These are phyloP conservation scores for Trisateles emortualis DNA, from an alignment of 2,888 invertebrate species.

Conservation along the genomic window DNA sequence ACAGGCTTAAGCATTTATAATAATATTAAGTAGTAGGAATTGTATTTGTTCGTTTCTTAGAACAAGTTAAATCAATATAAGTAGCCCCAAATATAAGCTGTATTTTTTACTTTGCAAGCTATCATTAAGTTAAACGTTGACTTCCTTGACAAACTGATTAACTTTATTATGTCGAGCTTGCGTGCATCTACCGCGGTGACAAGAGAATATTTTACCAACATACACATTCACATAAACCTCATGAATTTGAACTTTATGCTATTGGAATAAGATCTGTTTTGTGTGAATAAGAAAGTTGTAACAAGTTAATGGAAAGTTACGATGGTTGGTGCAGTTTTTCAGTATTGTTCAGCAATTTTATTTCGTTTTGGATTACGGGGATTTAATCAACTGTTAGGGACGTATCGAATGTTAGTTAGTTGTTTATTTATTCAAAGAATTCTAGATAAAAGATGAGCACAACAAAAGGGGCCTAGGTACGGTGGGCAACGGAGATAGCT, in stretches of 20 bases:
- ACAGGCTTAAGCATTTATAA: no score
- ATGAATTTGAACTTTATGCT: conserved; percentile 2
- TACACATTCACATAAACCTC: neutral
- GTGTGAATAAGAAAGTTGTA: neutral
- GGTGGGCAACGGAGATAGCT: no score
- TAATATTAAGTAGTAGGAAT: neutral
- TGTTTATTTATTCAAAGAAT: no score
- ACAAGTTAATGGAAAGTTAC: conserved; percentile 33
- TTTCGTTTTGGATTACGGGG: conserved; percentile 14
- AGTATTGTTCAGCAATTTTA: conserved; percentile 25
- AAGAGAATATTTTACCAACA: conserved; percentile 30
- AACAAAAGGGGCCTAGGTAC: no score
- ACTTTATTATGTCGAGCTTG: conserved; percentile 40
- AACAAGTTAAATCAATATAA: conserved; percentile 6
- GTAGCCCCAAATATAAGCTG: conserved; percentile 7
- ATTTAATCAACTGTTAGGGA: conserved; percentile 13
- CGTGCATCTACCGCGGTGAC: conserved; percentile 47
- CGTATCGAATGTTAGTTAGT: neutral
- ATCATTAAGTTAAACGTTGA: conserved; percentile 40
- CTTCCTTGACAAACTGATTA: conserved; percentile 43
- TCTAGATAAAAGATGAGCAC: no score
- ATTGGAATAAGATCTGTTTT: neutral
- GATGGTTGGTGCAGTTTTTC: conserved; percentile 38
- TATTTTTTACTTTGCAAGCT: conserved; percentile 13
- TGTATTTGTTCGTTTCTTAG: conserved; percentile 3